Percentiles rank a stretch among this genome's conserved stretches.
Evolutionary conservation across 2,797 vertebrate species (phyloP).

Genomic region (Ptychobarbus kaznakovi): DNA sequence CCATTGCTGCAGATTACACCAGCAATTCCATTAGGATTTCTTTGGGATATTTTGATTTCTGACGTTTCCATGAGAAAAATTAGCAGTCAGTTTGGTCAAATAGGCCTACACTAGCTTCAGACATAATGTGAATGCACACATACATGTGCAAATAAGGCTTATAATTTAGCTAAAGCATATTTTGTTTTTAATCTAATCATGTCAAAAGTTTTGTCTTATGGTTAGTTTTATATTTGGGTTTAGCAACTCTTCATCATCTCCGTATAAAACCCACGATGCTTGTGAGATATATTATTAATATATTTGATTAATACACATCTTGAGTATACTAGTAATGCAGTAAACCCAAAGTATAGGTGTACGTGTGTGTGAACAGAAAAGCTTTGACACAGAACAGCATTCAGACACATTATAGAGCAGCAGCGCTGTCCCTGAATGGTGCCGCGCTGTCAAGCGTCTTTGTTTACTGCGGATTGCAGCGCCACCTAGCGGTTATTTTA

Average conservation of each 20-base stretch:
- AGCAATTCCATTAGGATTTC: neutral
- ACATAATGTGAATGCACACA: neutral
- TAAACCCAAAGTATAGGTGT: neutral
- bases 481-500: neutral
- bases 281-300: neutral
- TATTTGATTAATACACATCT: neutral
- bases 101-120: neutral
- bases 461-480: neutral
- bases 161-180: neutral
- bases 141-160: neutral
- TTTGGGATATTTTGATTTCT: neutral
- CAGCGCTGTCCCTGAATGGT: slow-evolving; percentile 35
- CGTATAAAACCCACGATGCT: too few species aligned
- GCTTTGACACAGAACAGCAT: neutral
- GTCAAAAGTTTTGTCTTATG: neutral
- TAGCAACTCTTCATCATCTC: neutral
- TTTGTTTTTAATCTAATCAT: neutral
- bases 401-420: neutral
- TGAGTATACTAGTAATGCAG: neutral
- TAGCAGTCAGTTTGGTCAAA: neutral
- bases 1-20: neutral
- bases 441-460: neutral
- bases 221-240: neutral
- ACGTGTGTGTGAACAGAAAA: slow-evolving; percentile 35
- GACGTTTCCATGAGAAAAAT: neutral